Evolutionary conservation across 2,113 vertebrate genomes (phyloP).

Genomic region (Taurulus bubalis): DNA sequence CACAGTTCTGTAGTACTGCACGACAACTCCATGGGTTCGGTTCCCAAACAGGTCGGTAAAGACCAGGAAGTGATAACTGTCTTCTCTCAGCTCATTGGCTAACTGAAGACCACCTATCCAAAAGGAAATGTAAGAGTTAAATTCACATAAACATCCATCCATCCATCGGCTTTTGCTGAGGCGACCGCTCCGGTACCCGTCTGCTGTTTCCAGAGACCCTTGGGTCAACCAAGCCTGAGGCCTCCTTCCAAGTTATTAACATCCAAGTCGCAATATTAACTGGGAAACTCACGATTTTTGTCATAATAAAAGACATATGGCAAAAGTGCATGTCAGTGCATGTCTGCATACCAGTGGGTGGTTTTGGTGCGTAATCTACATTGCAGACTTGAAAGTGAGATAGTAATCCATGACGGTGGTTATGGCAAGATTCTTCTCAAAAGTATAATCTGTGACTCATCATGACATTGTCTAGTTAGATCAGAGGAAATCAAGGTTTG

Average conservation of each 20-base stretch:
- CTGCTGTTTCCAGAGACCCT: no score
- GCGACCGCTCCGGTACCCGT: no score
- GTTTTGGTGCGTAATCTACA: background rate
- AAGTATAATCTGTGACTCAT: background rate
- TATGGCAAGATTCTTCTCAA: no score
- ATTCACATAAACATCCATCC: background rate
- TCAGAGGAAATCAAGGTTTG: background rate
- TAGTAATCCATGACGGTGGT: background rate
- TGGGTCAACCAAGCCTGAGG: no score
- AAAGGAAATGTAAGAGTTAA: background rate
- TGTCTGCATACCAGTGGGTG: background rate
- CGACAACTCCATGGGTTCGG: constrained; percentile 92
- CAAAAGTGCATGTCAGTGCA: background rate
- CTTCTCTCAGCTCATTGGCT: constrained; percentile 85
- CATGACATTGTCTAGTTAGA: background rate
- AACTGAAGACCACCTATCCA: constrained; percentile 88
- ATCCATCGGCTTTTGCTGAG: background rate
- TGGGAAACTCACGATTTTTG: background rate
- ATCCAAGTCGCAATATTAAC: background rate
- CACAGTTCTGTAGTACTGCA: constrained; percentile 88
- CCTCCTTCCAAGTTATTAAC: no score
- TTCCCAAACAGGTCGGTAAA: constrained; percentile 96
- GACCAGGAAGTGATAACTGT: constrained; percentile 93
- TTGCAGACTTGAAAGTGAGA: background rate
- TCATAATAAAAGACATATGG: background rate